These are phyloP conservation scores for Neopipo cinnamomea DNA, from an alignment of 2,113 vertebrate genomes.

Conservation along the genomic window DNA sequence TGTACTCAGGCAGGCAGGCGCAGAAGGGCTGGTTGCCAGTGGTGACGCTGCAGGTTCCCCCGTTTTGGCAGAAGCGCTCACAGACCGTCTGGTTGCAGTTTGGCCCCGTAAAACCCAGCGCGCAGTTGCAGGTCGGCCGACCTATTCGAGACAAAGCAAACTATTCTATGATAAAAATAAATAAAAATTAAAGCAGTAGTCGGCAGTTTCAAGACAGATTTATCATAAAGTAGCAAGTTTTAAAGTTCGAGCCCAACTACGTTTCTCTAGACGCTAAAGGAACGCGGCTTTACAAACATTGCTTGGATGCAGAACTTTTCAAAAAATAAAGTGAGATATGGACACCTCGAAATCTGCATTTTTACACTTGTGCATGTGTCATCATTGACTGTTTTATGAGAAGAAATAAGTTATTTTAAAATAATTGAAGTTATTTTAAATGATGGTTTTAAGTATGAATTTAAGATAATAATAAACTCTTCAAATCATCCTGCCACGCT, in stretches of 20 bases:
- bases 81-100: slow-evolving; percentile 90
- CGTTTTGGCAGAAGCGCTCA: slow-evolving; percentile 88
- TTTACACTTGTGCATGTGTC: background rate
- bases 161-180: background rate
- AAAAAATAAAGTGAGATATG: background rate
- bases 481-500: background rate
- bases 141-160: slow-evolving; percentile 70
- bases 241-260: fast-evolving
- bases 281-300: fast-evolving
- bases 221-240: fast-evolving
- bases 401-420: background rate
- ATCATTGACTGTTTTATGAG: background rate
- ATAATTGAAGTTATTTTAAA: background rate
- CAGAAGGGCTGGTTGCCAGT: slow-evolving; percentile 92
- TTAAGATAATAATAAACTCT: background rate
- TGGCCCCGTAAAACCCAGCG: slow-evolving; percentile 88
- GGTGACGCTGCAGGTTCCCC: slow-evolving; percentile 89
- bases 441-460: background rate
- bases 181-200: background rate
- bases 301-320: background rate
- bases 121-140: slow-evolving; percentile 91
- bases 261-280: fast-evolving
- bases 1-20: slow-evolving; percentile 87
- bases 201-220: background rate
- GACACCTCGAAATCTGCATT: background rate